phyloP scores from a whole-genome alignment of 2,113 vertebrate species.

The Coryphaenoides rupestris region DNA sequence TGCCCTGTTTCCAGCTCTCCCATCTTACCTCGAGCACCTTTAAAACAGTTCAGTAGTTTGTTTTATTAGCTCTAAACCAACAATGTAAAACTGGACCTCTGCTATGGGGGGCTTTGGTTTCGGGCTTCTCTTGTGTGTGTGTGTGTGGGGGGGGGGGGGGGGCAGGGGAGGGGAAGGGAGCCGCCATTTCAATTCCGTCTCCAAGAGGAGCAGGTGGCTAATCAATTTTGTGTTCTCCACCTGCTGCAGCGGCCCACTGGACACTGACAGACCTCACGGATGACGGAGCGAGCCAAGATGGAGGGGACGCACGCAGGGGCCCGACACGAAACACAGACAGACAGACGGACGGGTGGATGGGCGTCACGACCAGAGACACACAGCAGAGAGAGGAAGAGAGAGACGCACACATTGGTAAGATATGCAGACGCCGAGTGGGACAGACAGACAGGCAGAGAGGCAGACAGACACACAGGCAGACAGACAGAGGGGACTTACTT shows the following conservation, averaged over 20 bases:
- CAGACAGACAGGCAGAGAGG: background rate
- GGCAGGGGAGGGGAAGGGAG: slow-evolving; percentile 14
- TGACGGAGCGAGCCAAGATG: background rate
- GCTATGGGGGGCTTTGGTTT: slow-evolving; percentile 31
- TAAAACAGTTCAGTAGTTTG: background rate
- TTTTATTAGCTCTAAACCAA: slow-evolving; percentile 6
- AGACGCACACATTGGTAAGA: too few relatives aligned
- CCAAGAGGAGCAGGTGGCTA: slow-evolving; percentile 59
- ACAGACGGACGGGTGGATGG: background rate
- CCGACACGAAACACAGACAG: slow-evolving; percentile 6
- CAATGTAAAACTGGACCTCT: slow-evolving; percentile 16
- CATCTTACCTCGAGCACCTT: background rate
- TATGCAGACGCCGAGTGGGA: too few relatives aligned
- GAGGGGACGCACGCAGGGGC: too few relatives aligned
- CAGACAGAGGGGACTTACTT: slow-evolving; percentile 4
- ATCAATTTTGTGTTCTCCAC: slow-evolving; percentile 56
- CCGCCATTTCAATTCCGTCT: slow-evolving; percentile 33
- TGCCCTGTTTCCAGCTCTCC: background rate
- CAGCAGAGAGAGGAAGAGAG: too few relatives aligned
- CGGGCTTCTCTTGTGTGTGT: too few relatives aligned
- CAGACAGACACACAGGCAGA: background rate
- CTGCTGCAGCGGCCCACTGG: slow-evolving; percentile 38
- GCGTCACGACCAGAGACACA: too few relatives aligned
- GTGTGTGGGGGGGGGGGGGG: too few relatives aligned
- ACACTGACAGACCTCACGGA: slow-evolving; percentile 26